phyloP scores from a whole-genome alignment of 1,140 invertebrate genomes.

The Tachypleus tridentatus region DNA sequence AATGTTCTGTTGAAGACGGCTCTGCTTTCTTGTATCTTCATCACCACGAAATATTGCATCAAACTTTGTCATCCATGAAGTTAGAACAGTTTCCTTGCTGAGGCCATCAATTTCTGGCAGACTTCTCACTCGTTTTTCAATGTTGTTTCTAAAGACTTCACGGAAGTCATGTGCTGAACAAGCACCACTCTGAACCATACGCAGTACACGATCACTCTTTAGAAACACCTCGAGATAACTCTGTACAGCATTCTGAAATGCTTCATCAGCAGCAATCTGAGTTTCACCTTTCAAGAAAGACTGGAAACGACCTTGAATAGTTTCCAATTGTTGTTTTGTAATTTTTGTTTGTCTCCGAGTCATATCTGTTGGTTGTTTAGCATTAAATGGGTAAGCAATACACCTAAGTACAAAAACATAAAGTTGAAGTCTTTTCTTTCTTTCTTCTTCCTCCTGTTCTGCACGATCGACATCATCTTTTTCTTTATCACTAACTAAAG shows the following conservation, averaged over 20 bases:
- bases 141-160: slow-evolving; percentile 95
- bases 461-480: slow-evolving; percentile 19
- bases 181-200: slow-evolving; percentile 93
- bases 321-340: slow-evolving; percentile 88
- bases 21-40: slow-evolving; percentile 57
- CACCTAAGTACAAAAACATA: slow-evolving; percentile 98
- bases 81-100: slow-evolving; percentile 97
- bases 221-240: slow-evolving; percentile 96
- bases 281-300: slow-evolving; percentile 68
- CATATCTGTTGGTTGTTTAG: slow-evolving; percentile 98
- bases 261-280: slow-evolving; percentile 96
- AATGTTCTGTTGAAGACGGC: slow-evolving; percentile 60
- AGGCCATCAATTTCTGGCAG: slow-evolving; percentile 97
- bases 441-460: slow-evolving; percentile 46
- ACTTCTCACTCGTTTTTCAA: slow-evolving; percentile 90
- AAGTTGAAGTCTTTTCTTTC: slow-evolving; percentile 82
- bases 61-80: slow-evolving; percentile 99
- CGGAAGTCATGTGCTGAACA: slow-evolving; percentile 97
- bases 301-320: slow-evolving; percentile 89
- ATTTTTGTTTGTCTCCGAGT: slow-evolving; percentile 83
- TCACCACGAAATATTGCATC: slow-evolving; percentile 89
- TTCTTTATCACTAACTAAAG: slow-evolving; percentile 45
- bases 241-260: slow-evolving; percentile 96
- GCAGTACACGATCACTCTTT: slow-evolving; percentile 84
- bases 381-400: slow-evolving; percentile 98